phyloP scores from a whole-genome alignment of 2,797 vertebrate genomes.

The Decapterus maruadsi region DNA sequence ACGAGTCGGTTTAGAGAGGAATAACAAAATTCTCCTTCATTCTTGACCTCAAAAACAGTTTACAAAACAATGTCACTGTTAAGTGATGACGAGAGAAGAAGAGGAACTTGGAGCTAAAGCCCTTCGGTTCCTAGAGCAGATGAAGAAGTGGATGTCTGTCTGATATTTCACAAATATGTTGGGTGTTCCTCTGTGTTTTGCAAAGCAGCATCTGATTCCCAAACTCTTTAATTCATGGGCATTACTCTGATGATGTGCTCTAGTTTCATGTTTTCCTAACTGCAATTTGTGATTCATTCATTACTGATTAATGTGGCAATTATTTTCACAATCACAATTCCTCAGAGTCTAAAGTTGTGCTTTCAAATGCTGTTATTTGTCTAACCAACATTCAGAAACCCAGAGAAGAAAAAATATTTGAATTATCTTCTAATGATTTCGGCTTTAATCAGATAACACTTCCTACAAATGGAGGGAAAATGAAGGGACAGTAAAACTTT shows the following conservation, averaged over 20 bases:
- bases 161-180: background rate
- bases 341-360: background rate
- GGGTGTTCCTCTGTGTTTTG: background rate
- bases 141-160: background rate
- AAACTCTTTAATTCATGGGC: too few species aligned
- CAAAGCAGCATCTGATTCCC: background rate
- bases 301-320: background rate
- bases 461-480: background rate
- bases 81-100: constrained; percentile 12
- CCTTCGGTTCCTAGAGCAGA: background rate
- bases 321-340: background rate
- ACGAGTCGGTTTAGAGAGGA: background rate
- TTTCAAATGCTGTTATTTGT: background rate
- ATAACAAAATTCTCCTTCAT: background rate
- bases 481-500: background rate
- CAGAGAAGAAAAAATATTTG: background rate
- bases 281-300: background rate
- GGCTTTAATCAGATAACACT: background rate
- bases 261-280: background rate
- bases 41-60: background rate
- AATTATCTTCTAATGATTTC: background rate
- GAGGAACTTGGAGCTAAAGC: background rate
- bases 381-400: background rate
- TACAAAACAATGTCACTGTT: background rate
- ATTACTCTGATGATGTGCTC: background rate